Conservation (phyloP, 1,140 invertebrate genomes). For the Rhyzopertha dominica region DNA sequence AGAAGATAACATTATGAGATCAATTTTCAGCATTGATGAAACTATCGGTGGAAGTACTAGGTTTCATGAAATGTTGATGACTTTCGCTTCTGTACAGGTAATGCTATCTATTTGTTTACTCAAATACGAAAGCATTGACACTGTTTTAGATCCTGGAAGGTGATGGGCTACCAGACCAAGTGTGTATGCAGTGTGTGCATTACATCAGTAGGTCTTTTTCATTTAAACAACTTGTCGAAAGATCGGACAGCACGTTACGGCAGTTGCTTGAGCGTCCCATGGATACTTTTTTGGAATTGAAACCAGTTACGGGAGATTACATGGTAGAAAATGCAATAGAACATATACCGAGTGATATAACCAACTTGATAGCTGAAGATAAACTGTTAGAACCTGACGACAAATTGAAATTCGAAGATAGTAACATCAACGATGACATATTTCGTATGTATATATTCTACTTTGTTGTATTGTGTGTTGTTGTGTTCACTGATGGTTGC, state of each 20-base stretch:
- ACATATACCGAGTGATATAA: too few species aligned
- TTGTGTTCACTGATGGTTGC: too few species aligned
- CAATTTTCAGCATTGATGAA: slow-evolving; percentile 29
- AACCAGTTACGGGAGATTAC: too few species aligned
- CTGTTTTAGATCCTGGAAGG: slow-evolving; percentile 41
- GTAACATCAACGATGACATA: too few species aligned
- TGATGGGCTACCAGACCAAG: slow-evolving; percentile 45
- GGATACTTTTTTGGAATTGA: slow-evolving; percentile 15
- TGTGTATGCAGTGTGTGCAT: slow-evolving; percentile 45
- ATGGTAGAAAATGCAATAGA: too few species aligned
- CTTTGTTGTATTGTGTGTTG: too few species aligned
- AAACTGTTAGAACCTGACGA: too few species aligned
- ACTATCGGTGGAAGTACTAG: slow-evolving; percentile 22
- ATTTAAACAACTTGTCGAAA: slow-evolving; percentile 45
- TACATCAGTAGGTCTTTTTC: slow-evolving; percentile 43
- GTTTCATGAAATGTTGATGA: slow-evolving; percentile 31
- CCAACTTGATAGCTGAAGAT: too few species aligned
- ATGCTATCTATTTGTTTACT: slow-evolving; percentile 3
- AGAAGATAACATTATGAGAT: slow-evolving; percentile 24
- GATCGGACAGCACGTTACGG: slow-evolving; percentile 40
- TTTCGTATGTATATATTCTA: too few species aligned
- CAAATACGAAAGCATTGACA: too few species aligned
- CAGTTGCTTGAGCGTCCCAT: slow-evolving; percentile 20
- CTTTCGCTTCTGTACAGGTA: slow-evolving; percentile 24
- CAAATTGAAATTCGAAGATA: too few species aligned